A percentile compares a stretch with the other conserved stretches of the same genome.
These are phyloP conservation scores for Melanotaenia nigrans DNA, from an alignment of 2,797 vertebrate genomes.

Conservation along the genomic window DNA sequence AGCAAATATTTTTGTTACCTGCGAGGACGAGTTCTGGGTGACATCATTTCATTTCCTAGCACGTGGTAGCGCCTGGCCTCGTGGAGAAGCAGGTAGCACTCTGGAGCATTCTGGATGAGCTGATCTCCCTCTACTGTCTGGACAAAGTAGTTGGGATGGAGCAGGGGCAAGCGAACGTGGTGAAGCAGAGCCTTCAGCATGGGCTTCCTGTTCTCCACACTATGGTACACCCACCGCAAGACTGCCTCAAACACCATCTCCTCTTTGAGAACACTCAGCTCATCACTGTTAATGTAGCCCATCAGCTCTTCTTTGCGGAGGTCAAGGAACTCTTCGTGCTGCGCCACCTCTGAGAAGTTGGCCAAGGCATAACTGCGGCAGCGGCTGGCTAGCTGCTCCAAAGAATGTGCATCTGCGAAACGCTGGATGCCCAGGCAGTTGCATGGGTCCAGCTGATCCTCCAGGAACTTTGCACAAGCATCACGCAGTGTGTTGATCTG, in stretches of 20 bases:
- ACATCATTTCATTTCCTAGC: constrained; percentile 99
- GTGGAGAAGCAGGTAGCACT: constrained; percentile 96
- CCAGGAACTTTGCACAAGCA: constrained; percentile 96
- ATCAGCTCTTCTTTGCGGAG: constrained; percentile 92
- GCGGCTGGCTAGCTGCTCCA: constrained; percentile 93
- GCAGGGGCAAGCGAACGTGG: constrained; percentile 92
- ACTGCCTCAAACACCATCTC: constrained; percentile 96
- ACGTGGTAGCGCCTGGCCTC: constrained; percentile 97
- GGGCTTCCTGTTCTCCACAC: constrained; percentile 87
- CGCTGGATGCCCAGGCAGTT: constrained; percentile 98
- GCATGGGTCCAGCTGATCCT: constrained; percentile 97
- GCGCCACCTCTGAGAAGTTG: constrained; percentile 92
- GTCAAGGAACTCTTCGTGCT: constrained; percentile 96
- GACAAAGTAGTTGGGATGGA: constrained; percentile 98
- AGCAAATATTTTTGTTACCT: constrained; percentile 82
- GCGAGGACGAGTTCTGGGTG: constrained; percentile 94
- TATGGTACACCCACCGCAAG: constrained; percentile 96
- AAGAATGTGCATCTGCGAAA: constrained; percentile 93
- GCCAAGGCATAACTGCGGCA: constrained; percentile 91
- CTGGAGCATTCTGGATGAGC: constrained; percentile 94
- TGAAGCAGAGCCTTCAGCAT: constrained; percentile 92
- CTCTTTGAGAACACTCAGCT: constrained; percentile 91
- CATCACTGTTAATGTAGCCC: constrained; percentile 92
- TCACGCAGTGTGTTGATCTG: constrained; percentile 93
- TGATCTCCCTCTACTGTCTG: constrained; percentile 98